Evolutionary conservation across 1,140 invertebrate genomes (phyloP).

Genomic region (Drosophila pseudoobscura): DNA sequence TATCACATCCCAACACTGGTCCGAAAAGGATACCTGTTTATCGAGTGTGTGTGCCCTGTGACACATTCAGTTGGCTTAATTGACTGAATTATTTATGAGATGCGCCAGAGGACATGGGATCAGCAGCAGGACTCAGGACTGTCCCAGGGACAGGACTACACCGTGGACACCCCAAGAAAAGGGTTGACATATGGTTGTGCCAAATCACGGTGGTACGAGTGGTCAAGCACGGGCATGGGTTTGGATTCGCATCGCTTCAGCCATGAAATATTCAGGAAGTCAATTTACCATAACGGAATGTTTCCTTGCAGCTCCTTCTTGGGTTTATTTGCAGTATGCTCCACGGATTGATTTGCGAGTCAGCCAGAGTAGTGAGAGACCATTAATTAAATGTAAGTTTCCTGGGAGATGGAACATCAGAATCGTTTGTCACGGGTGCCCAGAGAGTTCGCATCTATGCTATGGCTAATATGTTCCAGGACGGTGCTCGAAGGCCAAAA

Average conservation of each 20-base stretch:
- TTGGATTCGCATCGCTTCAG: slow-evolving; percentile 10
- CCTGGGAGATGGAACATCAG: not conserved
- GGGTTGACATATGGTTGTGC: slow-evolving; percentile 56
- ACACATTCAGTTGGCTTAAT: slow-evolving; percentile 61
- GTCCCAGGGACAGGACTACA: not conserved
- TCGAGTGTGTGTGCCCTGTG: slow-evolving; percentile 36
- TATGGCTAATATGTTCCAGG: not conserved
- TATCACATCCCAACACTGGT: not conserved
- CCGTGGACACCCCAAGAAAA: slow-evolving; percentile 37
- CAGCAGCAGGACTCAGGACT: not conserved
- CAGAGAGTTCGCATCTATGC: not conserved
- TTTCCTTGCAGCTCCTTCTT: slow-evolving; percentile 2
- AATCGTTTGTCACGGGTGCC: slow-evolving; percentile 21
- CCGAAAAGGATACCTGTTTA: slow-evolving; percentile 8
- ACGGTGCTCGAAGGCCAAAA: slow-evolving; percentile 9
- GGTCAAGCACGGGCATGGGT: slow-evolving; percentile 23
- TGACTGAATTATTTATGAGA: slow-evolving; percentile 72
- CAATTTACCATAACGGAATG: slow-evolving; percentile 70
- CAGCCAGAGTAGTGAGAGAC: slow-evolving; percentile 44
- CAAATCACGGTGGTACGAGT: slow-evolving; percentile 33
- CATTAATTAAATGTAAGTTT: slow-evolving; percentile 61
- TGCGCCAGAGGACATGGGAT: slow-evolving; percentile 13
- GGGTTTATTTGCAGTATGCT: slow-evolving; percentile 2
- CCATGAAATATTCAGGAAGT: slow-evolving; percentile 70
- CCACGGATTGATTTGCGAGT: slow-evolving; percentile 49